phyloP scores from a whole-genome alignment of 2,797 vertebrate genomes.

The Tadarida brasiliensis region DNA sequence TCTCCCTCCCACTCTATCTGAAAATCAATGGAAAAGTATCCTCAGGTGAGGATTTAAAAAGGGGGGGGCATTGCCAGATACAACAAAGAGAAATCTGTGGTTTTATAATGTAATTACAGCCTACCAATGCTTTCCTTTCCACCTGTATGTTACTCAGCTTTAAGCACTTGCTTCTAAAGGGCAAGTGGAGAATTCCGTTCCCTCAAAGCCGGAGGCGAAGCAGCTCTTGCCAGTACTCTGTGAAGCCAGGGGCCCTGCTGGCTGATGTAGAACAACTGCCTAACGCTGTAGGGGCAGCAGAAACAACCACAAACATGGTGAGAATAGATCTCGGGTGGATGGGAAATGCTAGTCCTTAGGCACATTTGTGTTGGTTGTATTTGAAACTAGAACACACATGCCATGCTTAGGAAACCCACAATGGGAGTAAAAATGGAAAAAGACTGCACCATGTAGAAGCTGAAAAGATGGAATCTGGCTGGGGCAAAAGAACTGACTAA shows the following conservation, averaged over 20 bases:
- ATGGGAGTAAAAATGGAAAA: neutral
- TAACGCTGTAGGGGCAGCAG: neutral
- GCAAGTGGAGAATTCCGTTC: neutral
- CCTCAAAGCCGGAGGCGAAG: neutral
- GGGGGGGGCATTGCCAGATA: neutral
- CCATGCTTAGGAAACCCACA: neutral
- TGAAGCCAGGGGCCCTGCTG: neutral
- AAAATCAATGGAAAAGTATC: no score
- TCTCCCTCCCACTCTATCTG: no score
- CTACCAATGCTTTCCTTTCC: constrained; percentile 31
- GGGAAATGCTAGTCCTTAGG: neutral
- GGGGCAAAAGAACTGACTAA: neutral
- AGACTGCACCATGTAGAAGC: neutral
- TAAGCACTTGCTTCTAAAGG: constrained; percentile 36
- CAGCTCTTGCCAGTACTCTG: neutral
- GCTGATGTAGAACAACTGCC: neutral
- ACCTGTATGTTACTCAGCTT: neutral
- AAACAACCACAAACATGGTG: neutral
- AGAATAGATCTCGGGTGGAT: neutral
- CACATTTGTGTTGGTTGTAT: neutral
- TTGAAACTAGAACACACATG: constrained; percentile 17
- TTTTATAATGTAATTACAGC: constrained; percentile 61
- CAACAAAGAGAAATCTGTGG: constrained; percentile 36
- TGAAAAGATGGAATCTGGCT: neutral
- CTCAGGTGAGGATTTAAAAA: neutral